Conservation (phyloP, 2,113 vertebrate genomes). For the Pseudorectes ferrugineus region DNA sequence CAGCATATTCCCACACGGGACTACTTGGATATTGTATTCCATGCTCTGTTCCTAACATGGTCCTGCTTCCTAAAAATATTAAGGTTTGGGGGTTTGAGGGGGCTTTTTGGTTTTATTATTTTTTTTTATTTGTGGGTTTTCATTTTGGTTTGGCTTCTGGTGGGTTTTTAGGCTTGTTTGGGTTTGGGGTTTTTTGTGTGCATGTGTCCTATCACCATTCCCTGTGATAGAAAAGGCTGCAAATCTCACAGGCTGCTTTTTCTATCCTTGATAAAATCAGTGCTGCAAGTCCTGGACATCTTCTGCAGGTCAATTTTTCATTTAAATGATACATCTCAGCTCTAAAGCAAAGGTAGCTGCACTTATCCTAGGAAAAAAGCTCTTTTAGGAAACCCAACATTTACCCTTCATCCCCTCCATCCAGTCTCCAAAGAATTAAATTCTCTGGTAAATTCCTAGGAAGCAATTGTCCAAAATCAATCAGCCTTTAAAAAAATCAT, state of each 20-base stretch:
- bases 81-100: background rate
- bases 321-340: background rate
- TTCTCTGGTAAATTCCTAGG: background rate
- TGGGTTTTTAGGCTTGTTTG: background rate
- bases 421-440: background rate
- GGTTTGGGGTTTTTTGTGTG: background rate
- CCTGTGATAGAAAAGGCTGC: background rate
- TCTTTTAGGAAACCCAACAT: background rate
- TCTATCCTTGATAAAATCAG: background rate
- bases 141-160: background rate
- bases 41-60: background rate
- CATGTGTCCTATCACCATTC: background rate
- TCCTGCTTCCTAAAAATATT: background rate
- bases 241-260: background rate
- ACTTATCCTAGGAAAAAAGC: background rate
- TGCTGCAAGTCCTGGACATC: background rate
- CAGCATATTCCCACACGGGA: background rate
- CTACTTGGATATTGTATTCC: background rate
- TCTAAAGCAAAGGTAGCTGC: background rate
- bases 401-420: background rate
- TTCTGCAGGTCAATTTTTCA: background rate
- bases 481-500: background rate
- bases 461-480: background rate
- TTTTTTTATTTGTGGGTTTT: background rate
- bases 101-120: too few relatives aligned